Evolutionary conservation across 2,888 invertebrate species (phyloP).

Genomic region (Leptinotarsa tumamoca): DNA sequence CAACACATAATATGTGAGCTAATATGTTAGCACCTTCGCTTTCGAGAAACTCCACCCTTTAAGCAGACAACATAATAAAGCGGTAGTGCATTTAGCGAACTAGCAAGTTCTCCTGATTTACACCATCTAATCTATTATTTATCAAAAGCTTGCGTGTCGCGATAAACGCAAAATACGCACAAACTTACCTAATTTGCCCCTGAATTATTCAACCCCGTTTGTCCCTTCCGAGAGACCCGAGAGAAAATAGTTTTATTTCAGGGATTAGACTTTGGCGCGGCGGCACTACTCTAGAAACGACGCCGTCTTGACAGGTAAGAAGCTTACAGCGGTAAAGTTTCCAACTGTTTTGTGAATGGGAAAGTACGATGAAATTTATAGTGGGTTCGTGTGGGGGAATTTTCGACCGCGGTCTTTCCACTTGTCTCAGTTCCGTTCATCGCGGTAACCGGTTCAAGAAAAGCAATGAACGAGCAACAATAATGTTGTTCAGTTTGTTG

Average conservation of each 20-base stretch:
- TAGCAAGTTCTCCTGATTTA: conserved; percentile 54
- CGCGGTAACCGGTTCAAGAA: no score
- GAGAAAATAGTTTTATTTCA: conserved; percentile 36
- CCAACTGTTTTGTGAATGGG: conserved; percentile 12
- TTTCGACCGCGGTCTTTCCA: not conserved
- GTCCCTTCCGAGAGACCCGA: conserved; percentile 22
- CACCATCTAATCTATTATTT: conserved; percentile 63
- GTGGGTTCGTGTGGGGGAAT: not conserved
- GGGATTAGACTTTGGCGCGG: conserved; percentile 24
- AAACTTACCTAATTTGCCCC: conserved; percentile 56
- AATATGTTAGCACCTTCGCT: not conserved
- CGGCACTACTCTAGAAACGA: conserved; percentile 28
- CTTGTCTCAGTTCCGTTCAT: no score
- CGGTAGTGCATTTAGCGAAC: conserved; percentile 39
- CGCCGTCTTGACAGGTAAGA: conserved; percentile 39
- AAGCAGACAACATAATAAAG: conserved; percentile 27
- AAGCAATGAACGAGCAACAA: no score
- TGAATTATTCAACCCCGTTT: conserved; percentile 57
- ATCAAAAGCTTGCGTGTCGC: conserved; percentile 62
- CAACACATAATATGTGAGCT: no score
- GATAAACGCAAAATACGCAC: conserved; percentile 62
- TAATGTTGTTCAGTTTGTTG: no score
- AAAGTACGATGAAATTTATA: conserved; percentile 19
- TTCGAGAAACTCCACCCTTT: not conserved
- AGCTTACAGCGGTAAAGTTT: conserved; percentile 32